Conservation (phyloP, 2,888 invertebrate species). For the Agapostemon virescens region DNA sequence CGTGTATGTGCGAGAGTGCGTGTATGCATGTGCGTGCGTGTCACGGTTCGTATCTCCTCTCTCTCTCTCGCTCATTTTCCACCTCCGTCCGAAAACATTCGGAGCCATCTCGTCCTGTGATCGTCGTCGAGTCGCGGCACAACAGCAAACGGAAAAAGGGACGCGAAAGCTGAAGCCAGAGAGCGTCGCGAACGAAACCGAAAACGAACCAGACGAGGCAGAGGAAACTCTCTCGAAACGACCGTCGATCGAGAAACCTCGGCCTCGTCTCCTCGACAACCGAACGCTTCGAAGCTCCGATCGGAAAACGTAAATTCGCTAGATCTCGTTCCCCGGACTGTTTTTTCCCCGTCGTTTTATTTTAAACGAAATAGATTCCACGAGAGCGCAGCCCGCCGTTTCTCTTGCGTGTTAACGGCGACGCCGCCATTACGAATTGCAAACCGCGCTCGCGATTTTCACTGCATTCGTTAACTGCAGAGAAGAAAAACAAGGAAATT, state of each 20-base stretch:
- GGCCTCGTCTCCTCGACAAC: no score
- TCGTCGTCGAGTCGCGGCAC: constrained; percentile 20
- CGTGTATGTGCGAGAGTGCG: constrained; percentile 2
- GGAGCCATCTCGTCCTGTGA: constrained; percentile 14
- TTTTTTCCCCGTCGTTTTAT: not conserved
- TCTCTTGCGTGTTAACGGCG: not conserved
- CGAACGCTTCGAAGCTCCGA: not conserved
- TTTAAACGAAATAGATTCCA: not conserved
- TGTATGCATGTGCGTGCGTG: constrained; percentile 13
- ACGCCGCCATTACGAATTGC: not conserved
- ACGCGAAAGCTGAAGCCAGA: not conserved
- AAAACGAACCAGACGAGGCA: not conserved
- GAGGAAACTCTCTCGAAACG: not conserved
- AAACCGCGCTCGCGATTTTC: not conserved
- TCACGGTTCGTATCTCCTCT: constrained; percentile 13
- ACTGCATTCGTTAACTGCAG: not conserved
- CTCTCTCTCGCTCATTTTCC: not conserved
- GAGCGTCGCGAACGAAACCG: constrained; percentile 31
- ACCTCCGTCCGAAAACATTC: not conserved
- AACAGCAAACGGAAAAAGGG: constrained; percentile 16
- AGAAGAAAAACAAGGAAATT: not conserved
- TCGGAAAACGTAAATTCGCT: not conserved
- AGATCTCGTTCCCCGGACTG: not conserved
- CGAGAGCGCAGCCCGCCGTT: no score
- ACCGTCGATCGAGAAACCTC: not conserved